phyloP scores from a whole-genome alignment of 2,113 vertebrate species.

The Anseranas semipalmata region DNA sequence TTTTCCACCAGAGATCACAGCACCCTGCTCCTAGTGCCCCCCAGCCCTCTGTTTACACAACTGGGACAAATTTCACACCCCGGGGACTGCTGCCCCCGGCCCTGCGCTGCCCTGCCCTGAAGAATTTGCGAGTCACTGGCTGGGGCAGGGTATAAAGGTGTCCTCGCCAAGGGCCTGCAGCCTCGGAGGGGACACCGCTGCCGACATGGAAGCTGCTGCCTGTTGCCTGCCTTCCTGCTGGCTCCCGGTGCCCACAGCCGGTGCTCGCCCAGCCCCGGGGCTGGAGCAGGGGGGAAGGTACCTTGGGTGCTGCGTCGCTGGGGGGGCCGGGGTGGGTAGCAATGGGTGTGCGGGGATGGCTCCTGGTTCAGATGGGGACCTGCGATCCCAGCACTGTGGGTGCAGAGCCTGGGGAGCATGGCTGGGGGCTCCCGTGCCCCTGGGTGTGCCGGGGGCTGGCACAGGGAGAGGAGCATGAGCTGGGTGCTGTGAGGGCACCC shows the following conservation, averaged over 20 bases:
- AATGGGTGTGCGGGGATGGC: rapidly evolving
- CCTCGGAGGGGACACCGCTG: background rate
- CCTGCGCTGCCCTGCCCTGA: background rate
- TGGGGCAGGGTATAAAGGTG: constrained; percentile 63
- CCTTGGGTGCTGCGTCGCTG: background rate
- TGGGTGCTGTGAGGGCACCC: rapidly evolving
- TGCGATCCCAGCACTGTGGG: rapidly evolving
- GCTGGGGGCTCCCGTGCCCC: background rate
- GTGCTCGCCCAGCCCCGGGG: background rate
- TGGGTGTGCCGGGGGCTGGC: background rate
- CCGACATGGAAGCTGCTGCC: background rate
- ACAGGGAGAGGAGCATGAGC: background rate
- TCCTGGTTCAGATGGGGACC: background rate
- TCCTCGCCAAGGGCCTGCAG: background rate
- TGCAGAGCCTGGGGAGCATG: background rate
- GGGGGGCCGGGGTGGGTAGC: no score
- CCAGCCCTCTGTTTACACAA: constrained; percentile 80
- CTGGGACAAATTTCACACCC: constrained; percentile 79
- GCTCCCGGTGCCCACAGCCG: background rate
- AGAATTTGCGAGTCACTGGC: constrained; percentile 46
- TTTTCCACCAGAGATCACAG: constrained; percentile 69
- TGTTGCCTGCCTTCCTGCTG: background rate
- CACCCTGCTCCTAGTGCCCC: constrained; percentile 61
- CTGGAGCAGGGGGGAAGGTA: constrained; percentile 44
- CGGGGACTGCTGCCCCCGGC: background rate